phyloP scores from a whole-genome alignment of 1,140 invertebrate species.

The Cydia splendana region DNA sequence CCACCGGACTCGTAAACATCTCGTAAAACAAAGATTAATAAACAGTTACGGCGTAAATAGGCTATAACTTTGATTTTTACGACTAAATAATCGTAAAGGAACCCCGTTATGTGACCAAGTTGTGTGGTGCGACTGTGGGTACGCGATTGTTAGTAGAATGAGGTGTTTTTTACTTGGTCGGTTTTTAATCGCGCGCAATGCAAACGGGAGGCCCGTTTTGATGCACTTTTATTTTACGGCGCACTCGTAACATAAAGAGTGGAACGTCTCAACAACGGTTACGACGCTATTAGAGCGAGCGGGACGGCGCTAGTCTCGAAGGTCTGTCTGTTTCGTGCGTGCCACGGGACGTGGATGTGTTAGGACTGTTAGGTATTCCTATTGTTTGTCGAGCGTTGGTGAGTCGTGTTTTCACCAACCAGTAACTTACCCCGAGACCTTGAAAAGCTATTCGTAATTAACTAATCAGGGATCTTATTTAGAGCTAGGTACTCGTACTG shows the following conservation, averaged over 20 bases:
- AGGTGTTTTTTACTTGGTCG: constrained; percentile 50
- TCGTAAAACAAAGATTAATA: constrained; percentile 80
- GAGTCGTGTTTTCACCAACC: too few species aligned
- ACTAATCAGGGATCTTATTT: not conserved
- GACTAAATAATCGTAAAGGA: constrained; percentile 80
- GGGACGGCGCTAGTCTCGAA: constrained; percentile 37
- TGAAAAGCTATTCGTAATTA: too few species aligned
- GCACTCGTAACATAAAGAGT: constrained; percentile 76
- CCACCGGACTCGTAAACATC: constrained; percentile 55
- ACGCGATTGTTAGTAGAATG: constrained; percentile 31
- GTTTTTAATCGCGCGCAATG: constrained; percentile 71
- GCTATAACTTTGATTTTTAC: constrained; percentile 80
- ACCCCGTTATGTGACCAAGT: constrained; percentile 59
- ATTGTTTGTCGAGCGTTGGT: not conserved
- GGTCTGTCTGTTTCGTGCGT: constrained; percentile 36
- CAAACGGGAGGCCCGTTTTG: constrained; percentile 71
- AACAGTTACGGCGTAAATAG: constrained; percentile 78
- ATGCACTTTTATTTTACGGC: constrained; percentile 79
- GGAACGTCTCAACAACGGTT: constrained; percentile 75
- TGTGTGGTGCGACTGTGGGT: constrained; percentile 44
- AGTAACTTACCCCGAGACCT: too few species aligned
- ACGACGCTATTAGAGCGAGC: constrained; percentile 56
- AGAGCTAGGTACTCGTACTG: too few species aligned
- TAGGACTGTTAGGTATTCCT: too few species aligned
- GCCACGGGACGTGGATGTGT: not conserved